Evolutionary conservation across 2,797 vertebrate species (phyloP).

Genomic region (Smutsia temminckii): DNA sequence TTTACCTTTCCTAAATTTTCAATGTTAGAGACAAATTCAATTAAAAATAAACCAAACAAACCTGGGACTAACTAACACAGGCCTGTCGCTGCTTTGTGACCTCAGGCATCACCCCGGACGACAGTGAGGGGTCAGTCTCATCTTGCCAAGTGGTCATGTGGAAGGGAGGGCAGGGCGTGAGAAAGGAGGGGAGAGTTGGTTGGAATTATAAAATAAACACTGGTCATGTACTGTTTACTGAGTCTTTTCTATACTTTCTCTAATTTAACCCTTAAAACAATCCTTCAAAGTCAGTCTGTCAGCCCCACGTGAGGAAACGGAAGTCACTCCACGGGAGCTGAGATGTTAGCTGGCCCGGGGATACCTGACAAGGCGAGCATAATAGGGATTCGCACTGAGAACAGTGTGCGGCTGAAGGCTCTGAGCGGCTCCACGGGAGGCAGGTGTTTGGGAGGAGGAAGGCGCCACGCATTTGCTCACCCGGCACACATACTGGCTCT

Average conservation of each 20-base stretch:
- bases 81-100: background rate
- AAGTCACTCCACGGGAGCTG: background rate
- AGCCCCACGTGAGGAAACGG: background rate
- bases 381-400: background rate
- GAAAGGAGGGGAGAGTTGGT: background rate
- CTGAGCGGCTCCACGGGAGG: rapidly evolving
- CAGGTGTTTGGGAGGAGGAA: background rate
- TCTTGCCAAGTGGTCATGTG: background rate
- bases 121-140: background rate
- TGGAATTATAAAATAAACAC: background rate
- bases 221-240: background rate
- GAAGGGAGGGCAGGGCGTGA: background rate
- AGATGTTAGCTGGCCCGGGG: rapidly evolving
- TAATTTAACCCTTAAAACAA: background rate
- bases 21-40: background rate
- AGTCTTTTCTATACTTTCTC: background rate
- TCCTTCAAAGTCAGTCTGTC: no score
- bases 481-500: slow-evolving; percentile 98
- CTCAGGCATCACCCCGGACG: background rate
- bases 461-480: slow-evolving; percentile 81
- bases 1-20: background rate
- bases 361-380: rapidly evolving
- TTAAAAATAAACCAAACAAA: background rate
- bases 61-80: rapidly evolving
- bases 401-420: background rate